Conservation (phyloP, 2,113 vertebrate species). For the Riparia riparia region DNA sequence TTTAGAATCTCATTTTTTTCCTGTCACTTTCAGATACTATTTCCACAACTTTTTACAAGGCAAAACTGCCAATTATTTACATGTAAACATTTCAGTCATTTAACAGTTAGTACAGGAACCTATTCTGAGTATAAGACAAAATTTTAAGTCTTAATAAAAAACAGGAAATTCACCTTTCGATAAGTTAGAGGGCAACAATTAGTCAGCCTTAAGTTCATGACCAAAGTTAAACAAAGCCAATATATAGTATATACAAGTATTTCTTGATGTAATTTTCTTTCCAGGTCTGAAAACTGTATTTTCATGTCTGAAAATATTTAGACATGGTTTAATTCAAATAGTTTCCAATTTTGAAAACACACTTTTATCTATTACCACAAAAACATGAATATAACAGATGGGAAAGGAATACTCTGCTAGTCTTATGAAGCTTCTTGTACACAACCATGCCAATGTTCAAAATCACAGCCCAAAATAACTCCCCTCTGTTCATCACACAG, state of each 20-base stretch:
- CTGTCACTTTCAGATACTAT: background rate
- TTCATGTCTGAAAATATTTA: conserved; percentile 47
- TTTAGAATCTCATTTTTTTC: background rate
- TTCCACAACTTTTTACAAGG: background rate
- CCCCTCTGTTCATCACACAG: background rate
- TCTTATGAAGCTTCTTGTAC: conserved; percentile 33
- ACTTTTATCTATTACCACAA: background rate
- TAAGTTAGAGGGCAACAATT: background rate
- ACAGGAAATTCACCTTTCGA: background rate
- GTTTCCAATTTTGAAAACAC: conserved; percentile 36
- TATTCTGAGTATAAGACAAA: background rate
- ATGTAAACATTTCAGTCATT: background rate
- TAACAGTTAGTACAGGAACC: background rate
- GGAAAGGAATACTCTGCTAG: conserved; percentile 27
- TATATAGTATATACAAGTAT: background rate
- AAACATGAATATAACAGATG: conserved; percentile 43
- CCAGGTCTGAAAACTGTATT: background rate
- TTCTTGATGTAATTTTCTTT: background rate
- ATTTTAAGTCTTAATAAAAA: background rate
- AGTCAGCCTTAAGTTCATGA: background rate
- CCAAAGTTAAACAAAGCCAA: background rate
- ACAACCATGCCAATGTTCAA: conserved; percentile 12
- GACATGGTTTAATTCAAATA: conserved; percentile 2
- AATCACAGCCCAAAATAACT: conserved; percentile 44
- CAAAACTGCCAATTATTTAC: background rate